A percentile compares a stretch with the other conserved stretches of the same genome.
Evolutionary conservation across 2,888 invertebrate species (phyloP).

Genomic region (Leucania comma): DNA sequence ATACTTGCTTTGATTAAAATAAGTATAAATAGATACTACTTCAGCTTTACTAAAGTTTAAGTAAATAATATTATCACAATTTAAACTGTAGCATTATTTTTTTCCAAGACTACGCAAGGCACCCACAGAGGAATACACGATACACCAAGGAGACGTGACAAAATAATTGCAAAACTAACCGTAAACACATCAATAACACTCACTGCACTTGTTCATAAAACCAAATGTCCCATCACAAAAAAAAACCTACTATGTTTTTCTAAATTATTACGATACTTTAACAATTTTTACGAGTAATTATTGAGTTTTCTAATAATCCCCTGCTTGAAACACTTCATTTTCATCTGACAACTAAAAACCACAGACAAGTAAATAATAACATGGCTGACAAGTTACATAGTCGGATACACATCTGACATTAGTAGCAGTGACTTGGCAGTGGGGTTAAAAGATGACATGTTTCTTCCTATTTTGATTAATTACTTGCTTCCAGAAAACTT

Average conservation of each 20-base stretch:
- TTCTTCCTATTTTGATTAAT: no score
- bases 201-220: conserved; percentile 65
- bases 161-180: conserved; percentile 80
- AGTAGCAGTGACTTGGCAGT: no score
- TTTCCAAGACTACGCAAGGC: conserved; percentile 65
- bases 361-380: conserved; percentile 37
- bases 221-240: conserved; percentile 62
- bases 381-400: not conserved
- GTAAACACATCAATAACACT: conserved; percentile 83
- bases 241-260: conserved; percentile 26
- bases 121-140: conserved; percentile 45
- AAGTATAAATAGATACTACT: not conserved
- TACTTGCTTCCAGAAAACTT: no score
- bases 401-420: conserved; percentile 14
- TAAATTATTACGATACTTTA: conserved; percentile 23
- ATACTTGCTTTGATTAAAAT: not conserved
- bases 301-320: conserved; percentile 50
- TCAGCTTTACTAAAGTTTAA: not conserved
- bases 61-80: conserved; percentile 5
- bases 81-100: conserved; percentile 19
- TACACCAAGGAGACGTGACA: conserved; percentile 77
- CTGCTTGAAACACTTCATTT: conserved; percentile 60
- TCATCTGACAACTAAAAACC: conserved; percentile 58
- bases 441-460: no score
- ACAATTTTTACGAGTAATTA: conserved; percentile 48